Evolutionary conservation across 1,140 invertebrate genomes (phyloP).

Genomic region (Lysiphlebus fabarum): DNA sequence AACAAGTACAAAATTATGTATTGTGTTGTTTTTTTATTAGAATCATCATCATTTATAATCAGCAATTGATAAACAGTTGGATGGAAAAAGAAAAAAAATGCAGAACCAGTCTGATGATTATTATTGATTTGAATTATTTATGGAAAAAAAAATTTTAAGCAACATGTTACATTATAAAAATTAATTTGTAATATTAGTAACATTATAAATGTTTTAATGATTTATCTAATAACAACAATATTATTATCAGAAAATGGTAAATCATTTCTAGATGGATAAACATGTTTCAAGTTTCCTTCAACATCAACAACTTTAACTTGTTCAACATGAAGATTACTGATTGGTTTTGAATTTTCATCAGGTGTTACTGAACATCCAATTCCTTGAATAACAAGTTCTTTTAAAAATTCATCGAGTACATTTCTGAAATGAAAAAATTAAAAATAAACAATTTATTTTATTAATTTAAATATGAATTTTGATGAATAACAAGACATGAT

Average conservation of each 20-base stretch:
- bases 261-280: slow-evolving; percentile 77
- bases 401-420: slow-evolving; percentile 66
- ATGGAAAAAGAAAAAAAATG: too few species aligned
- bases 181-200: too few species aligned
- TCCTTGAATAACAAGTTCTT: slow-evolving; percentile 60
- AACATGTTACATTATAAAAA: too few species aligned
- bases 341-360: slow-evolving; percentile 16
- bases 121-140: too few species aligned
- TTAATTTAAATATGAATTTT: background rate
- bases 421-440: slow-evolving; percentile 39
- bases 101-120: too few species aligned
- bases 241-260: slow-evolving; percentile 56
- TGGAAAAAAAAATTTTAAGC: too few species aligned
- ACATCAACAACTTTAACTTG: slow-evolving; percentile 70
- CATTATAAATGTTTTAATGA: too few species aligned
- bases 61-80: too few species aligned
- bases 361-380: slow-evolving; percentile 43
- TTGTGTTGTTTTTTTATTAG: too few species aligned
- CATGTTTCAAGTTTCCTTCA: slow-evolving; percentile 66
- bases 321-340: slow-evolving; percentile 56
- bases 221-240: slow-evolving; percentile 23
- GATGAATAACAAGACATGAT: background rate
- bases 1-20: too few species aligned
- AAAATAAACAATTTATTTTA: too few species aligned
- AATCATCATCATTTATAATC: too few species aligned